Conservation (phyloP, 2,888 invertebrate species). For the Hemaris fuciformis region DNA sequence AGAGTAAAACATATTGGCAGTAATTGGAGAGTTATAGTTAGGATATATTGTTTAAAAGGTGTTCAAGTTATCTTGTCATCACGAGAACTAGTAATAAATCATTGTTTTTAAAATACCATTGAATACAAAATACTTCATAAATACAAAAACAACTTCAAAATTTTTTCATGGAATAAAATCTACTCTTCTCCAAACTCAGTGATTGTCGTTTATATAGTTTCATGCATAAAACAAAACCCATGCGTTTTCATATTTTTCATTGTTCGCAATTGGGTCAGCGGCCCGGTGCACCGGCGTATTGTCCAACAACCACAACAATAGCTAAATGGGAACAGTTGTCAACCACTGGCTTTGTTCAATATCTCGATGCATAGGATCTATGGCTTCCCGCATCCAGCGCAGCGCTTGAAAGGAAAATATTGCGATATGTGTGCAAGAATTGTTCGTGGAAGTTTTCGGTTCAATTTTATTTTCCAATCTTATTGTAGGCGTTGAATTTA, state of each 20-base stretch:
- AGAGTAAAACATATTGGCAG: no score
- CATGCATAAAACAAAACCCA: not conserved
- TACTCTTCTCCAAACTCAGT: no score
- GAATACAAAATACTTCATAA: not conserved
- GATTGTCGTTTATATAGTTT: not conserved
- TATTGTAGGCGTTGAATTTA: not conserved
- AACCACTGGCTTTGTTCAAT: slow-evolving; percentile 60
- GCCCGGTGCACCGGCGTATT: slow-evolving; percentile 14
- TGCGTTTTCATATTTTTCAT: slow-evolving; percentile 45
- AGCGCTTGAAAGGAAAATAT: slow-evolving; percentile 6
- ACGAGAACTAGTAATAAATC: no score
- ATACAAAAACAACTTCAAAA: no score
- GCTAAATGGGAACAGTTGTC: slow-evolving; percentile 63
- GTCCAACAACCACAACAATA: slow-evolving; percentile 46
- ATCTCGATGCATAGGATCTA: slow-evolving; percentile 62
- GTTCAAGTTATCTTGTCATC: no score
- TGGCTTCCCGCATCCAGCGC: slow-evolving; percentile 37
- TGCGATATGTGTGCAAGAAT: slow-evolving; percentile 7
- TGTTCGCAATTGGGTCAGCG: slow-evolving; percentile 23
- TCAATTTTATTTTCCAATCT: not conserved
- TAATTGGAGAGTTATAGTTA: no score
- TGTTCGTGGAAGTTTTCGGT: not conserved
- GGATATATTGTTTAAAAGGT: no score
- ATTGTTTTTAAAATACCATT: no score
- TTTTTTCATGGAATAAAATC: no score